Evolutionary conservation across 2,888 invertebrate species (phyloP), one percentile per base, ranked within the genome.

Genomic region (Tanaodytes sp.): DNA sequence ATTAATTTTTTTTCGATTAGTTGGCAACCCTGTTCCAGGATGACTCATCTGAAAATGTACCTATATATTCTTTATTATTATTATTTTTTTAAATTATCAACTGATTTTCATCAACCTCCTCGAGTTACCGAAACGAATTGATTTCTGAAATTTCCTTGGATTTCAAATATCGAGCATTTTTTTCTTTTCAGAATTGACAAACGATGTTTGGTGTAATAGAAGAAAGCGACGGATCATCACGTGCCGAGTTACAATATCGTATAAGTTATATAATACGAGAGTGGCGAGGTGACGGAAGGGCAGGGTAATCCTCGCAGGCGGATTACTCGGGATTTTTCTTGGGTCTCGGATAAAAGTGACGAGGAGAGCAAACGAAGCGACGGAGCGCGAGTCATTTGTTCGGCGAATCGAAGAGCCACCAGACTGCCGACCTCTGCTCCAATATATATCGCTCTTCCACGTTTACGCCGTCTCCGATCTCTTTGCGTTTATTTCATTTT

Each of bases 301-400:
- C 73, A 75, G 79, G 81, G 80, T 82, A 82, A 82, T 82, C 81
- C 80, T 78, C 76, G 75, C 77, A 76, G 79, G 77, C 78, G 81
- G 82, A 83, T 81, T 82, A 82, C 78, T 80, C 68, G 75, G 78
- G 79, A 82, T 79, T 80, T 79, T 82, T 77, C 79, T 78, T 78
- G 75, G 75, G 76, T 76, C 73, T 63, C 68, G 75, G 70, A 71
- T 70, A 77, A 76, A 78, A 76, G 76, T 72, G 68, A 72, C 48
- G 48, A 58, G 64, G 48, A 71, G 69, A 73, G 71, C 73, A 71
- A 71, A 75, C 72, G 74, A 66, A 71, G 68, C 69, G 71, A 74
- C 73, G 73, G 71, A 68, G n/a, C n/a, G n/a, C n/a, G n/a, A n/a
- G 75, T 71, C 71, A 77, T 76, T 78, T 78, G 74, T 73, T 77